phyloP scores from a whole-genome alignment of 2,113 vertebrate species.

The Sebastes schlegelii region DNA sequence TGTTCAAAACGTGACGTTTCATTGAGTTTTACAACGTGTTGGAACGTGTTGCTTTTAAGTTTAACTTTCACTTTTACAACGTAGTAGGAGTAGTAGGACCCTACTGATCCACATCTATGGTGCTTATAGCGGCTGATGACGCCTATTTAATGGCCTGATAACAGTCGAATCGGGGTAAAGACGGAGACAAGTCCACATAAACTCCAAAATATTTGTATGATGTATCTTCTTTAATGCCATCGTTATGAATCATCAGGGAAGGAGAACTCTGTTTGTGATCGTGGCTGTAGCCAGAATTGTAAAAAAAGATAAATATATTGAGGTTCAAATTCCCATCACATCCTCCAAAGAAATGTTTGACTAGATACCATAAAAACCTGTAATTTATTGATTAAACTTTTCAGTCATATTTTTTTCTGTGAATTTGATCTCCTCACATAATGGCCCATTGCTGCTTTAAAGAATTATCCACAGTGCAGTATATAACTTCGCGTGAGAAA shows the following conservation, averaged over 20 bases:
- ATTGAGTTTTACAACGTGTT: no score
- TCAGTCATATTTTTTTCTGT: background rate
- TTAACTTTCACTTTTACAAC: no score
- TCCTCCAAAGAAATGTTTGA: background rate
- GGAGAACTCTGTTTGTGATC: background rate
- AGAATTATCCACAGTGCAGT: background rate
- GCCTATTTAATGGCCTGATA: no score
- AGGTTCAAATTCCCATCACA: background rate
- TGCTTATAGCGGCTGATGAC: no score
- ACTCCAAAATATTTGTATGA: background rate
- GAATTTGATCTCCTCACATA: background rate
- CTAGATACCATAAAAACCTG: background rate
- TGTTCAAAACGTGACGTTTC: no score
- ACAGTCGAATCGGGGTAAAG: background rate
- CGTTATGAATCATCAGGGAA: background rate
- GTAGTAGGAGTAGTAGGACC: no score
- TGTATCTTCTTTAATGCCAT: background rate
- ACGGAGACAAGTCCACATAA: background rate
- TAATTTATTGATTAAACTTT: background rate
- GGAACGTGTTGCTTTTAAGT: no score
- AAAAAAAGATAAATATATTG: background rate
- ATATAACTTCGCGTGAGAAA: no score
- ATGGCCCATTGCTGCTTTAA: background rate
- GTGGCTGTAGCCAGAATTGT: background rate
- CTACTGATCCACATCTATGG: no score